Evolutionary conservation across 2,113 vertebrate genomes (phyloP).

Genomic region (Hipposideros armiger): DNA sequence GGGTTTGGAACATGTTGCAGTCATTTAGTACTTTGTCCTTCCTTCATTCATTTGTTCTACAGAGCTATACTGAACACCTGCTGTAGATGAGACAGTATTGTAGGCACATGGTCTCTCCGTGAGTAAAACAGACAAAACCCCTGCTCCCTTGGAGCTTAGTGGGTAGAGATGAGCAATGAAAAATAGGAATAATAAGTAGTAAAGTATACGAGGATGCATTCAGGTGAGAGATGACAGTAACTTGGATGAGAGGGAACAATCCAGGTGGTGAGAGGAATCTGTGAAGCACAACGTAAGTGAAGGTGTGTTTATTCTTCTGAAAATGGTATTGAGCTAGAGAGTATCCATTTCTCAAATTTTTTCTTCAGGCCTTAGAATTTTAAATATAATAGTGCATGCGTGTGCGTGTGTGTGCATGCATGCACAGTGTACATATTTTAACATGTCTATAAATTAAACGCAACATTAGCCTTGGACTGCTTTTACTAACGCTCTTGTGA

Average conservation of each 20-base stretch:
- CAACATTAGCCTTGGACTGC: background rate
- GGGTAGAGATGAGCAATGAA: background rate
- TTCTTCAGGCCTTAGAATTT: constrained; percentile 15
- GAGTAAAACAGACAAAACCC: background rate
- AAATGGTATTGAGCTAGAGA: background rate
- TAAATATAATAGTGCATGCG: background rate
- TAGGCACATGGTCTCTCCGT: background rate
- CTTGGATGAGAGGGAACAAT: background rate
- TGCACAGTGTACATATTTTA: background rate
- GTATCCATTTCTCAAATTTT: background rate
- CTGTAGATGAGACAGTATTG: background rate
- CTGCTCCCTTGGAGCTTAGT: background rate
- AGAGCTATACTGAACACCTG: background rate
- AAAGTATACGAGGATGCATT: background rate
- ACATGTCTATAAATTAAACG: background rate
- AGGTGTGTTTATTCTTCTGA: background rate
- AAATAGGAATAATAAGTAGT: background rate
- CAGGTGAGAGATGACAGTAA: background rate
- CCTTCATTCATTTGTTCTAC: background rate
- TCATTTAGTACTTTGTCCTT: background rate
- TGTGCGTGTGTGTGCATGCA: background rate
- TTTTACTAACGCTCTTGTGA: constrained; percentile 2
- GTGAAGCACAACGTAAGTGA: background rate
- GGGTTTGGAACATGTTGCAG: background rate
- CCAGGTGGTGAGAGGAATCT: background rate